phyloP scores from a whole-genome alignment of 2,797 vertebrate genomes.

The Lateolabrax maculatus region DNA sequence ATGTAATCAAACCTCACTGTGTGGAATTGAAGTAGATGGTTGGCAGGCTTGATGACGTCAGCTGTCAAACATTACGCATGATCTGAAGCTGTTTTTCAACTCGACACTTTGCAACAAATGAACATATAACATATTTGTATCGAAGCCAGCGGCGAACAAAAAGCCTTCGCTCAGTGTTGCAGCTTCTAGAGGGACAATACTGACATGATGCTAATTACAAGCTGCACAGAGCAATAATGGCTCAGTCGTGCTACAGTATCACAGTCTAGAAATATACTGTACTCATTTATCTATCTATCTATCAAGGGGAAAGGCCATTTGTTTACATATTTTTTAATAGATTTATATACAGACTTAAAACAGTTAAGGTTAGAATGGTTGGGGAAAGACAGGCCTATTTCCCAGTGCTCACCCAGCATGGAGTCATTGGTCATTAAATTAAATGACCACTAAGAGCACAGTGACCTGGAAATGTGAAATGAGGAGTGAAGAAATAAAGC shows the following conservation, averaged over 20 bases:
- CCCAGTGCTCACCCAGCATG: constrained; percentile 2
- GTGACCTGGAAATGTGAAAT: background rate
- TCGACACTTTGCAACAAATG: background rate
- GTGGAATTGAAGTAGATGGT: constrained; percentile 20
- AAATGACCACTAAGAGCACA: constrained; percentile 7
- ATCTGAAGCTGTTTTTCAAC: background rate
- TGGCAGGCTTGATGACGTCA: background rate
- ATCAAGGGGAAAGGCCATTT: background rate
- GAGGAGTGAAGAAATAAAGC: background rate
- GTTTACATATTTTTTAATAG: background rate
- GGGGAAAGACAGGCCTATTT: constrained; percentile 12
- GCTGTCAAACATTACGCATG: background rate
- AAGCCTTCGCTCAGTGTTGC: background rate
- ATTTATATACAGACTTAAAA: background rate
- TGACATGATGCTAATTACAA: constrained; percentile 1
- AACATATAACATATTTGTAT: background rate
- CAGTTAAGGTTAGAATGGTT: background rate
- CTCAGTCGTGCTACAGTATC: background rate
- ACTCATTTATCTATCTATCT: background rate
- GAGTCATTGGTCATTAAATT: constrained; percentile 16
- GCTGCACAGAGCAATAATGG: background rate
- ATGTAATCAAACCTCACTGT: constrained; percentile 44
- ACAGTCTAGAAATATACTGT: background rate
- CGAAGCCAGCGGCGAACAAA: background rate
- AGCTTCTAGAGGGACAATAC: background rate